Percentiles rank a stretch among this genome's conserved stretches.
Conservation (phyloP, 2,888 invertebrate genomes). For the Pseudococcus longispinus region DNA sequence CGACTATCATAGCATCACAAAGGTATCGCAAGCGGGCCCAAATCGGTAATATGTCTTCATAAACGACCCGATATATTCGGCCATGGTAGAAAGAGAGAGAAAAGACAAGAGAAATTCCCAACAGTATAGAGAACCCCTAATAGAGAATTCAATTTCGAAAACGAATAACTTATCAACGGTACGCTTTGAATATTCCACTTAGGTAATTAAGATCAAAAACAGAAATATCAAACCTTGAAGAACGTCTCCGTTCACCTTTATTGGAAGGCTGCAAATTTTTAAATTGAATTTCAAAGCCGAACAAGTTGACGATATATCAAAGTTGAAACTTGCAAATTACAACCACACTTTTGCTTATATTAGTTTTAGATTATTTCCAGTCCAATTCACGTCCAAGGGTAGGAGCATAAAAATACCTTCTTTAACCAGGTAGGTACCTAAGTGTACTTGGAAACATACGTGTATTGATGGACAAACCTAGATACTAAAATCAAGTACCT, state of each 20-base stretch:
- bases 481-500: not conserved
- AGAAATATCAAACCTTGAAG: constrained; percentile 15
- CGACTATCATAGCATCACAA: not conserved
- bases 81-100: not conserved
- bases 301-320: not conserved
- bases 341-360: not conserved
- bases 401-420: not conserved
- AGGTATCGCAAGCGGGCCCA: not conserved
- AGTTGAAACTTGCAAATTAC: not conserved
- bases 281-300: constrained; percentile 26
- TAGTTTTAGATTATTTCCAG: not conserved
- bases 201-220: constrained; percentile 34
- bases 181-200: constrained; percentile 21
- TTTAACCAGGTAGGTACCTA: not conserved
- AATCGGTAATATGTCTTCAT: constrained; percentile 1
- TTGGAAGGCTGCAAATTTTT: constrained; percentile 12
- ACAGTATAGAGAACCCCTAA: not conserved
- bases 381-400: not conserved
- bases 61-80: not conserved
- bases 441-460: too few relatives aligned
- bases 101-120: constrained; percentile 1
- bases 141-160: constrained; percentile 24
- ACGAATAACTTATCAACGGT: constrained; percentile 9
- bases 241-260: not conserved
- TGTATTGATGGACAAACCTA: not conserved